Base-by-base conservation (phyloP, 2,888 invertebrate genomes). In the Pseudanteris insignis region DNA sequence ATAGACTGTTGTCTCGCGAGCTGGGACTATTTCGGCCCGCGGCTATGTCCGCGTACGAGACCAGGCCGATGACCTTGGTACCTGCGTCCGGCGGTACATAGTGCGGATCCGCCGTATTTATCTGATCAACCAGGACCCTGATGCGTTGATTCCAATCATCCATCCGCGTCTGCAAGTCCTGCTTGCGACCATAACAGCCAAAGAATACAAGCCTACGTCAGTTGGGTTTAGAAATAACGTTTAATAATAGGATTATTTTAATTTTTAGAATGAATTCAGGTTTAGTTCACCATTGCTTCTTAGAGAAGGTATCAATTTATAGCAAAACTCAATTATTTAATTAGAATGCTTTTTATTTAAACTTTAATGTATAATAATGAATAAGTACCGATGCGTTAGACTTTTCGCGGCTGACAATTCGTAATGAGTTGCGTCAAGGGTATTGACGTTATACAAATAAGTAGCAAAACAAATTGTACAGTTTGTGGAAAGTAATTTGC, bases 71-170 rank as follows among this genome's bases (percentile, higher is more conserved):
- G n/a, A n/a, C n/a, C 48, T 65, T 66, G 51, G 41, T 51, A 44
- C 66, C 65, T 37, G 55, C 79, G 68, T 78, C 78, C 78, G 83
- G 82, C 79, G 83, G 83, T 79, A 84, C 82, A 83, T 82, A 85
- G 84, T 88, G 86, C 74, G 91, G 90, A 84, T 92, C 92, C 85
- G 89, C 82, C 80, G 84, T 85, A 83, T 86, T 87, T 82, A 89
- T 88, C 81, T 86, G 83, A 81, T 85, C 85, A 80, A 86, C 85
- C 83, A 90, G 85, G 81, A 85, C 84, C 84, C 86, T 86, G 83
- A 88, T 88, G 82, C 86, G 87, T 82, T 86, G 86, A 83, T 84
- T 84, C 83, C 82, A 84, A 83, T 84, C 85, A 81, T 86, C 86
- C 81, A 86, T 83, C 81, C 83, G 82, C 79, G 82, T 81, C 79